phyloP scores from a whole-genome alignment of 2,888 invertebrate species.

The Allacma fusca region DNA sequence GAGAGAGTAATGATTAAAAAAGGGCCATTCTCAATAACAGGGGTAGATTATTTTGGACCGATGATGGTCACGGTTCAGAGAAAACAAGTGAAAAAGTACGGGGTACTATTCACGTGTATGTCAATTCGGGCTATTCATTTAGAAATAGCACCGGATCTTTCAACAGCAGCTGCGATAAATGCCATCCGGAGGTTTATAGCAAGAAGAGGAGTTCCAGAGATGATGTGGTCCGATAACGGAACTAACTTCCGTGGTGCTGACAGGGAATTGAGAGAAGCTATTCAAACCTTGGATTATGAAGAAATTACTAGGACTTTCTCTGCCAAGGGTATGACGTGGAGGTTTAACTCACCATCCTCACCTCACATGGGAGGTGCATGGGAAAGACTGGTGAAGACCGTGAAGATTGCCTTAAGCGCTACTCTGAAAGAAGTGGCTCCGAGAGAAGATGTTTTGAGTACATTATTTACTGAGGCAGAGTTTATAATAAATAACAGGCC shows the following conservation, averaged over 20 bases:
- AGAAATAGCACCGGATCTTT: slow-evolving; percentile 24
- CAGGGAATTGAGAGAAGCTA: slow-evolving; percentile 67
- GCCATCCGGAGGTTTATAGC: slow-evolving; percentile 46
- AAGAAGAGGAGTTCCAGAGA: slow-evolving; percentile 62
- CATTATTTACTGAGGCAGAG: slow-evolving; percentile 41
- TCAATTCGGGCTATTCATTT: slow-evolving; percentile 35
- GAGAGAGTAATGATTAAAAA: neutral
- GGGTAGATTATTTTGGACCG: slow-evolving; percentile 31
- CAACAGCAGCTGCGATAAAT: slow-evolving; percentile 34
- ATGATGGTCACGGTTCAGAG: neutral
- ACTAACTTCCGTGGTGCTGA: slow-evolving; percentile 63
- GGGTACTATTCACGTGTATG: slow-evolving; percentile 38
- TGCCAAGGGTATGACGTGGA: slow-evolving; percentile 1
- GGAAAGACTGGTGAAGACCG: slow-evolving; percentile 52
- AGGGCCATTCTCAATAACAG: slow-evolving; percentile 25
- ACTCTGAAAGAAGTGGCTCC: slow-evolving; percentile 25
- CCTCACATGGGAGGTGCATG: slow-evolving; percentile 55
- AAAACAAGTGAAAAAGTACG: slow-evolving; percentile 36
- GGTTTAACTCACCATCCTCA: slow-evolving; percentile 37
- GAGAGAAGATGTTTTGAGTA: slow-evolving; percentile 34
- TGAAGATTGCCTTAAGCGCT: slow-evolving; percentile 37
- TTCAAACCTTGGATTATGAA: slow-evolving; percentile 64
- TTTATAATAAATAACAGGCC: slow-evolving; percentile 60
- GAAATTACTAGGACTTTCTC: neutral
- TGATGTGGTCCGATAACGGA: slow-evolving; percentile 64